A percentile compares a stretch with the other conserved stretches of the same genome.
Evolutionary conservation across 2,888 invertebrate genomes (phyloP).

Genomic region (Pollenia amentaria): DNA sequence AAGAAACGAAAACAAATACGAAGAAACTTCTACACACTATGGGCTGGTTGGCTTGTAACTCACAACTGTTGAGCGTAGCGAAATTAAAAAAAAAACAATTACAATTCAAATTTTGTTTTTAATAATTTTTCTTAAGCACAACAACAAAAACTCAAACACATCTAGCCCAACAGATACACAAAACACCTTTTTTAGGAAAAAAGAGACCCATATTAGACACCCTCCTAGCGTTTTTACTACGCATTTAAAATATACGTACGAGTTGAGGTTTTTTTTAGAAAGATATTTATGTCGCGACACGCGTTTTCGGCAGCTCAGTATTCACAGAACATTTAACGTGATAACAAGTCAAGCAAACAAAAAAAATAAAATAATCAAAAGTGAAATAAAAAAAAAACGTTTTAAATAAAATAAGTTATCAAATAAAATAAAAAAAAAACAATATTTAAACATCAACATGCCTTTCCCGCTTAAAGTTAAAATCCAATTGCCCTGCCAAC

Average conservation of each 20-base stretch:
- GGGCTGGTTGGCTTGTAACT: slow-evolving; percentile 20
- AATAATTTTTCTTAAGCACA: slow-evolving; percentile 30
- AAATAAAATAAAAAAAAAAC: slow-evolving; percentile 8
- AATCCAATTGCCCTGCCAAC: slow-evolving; percentile 83
- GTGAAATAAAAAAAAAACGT: slow-evolving; percentile 18
- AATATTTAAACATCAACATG: slow-evolving; percentile 72
- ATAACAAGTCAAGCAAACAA: slow-evolving; percentile 49
- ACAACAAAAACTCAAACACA: slow-evolving; percentile 42
- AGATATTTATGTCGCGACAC: slow-evolving; percentile 51
- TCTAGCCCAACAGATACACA: slow-evolving; percentile 12
- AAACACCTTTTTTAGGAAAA: slow-evolving; percentile 19
- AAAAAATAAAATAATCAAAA: slow-evolving; percentile 20
- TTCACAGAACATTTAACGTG: slow-evolving; percentile 53
- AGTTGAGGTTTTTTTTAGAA: slow-evolving; percentile 1
- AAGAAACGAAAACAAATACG: slow-evolving; percentile 32
- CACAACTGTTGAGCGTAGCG: slow-evolving; percentile 31
- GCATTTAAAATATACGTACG: background rate
- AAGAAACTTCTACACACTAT: slow-evolving; percentile 26
- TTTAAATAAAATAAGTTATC: slow-evolving; percentile 47
- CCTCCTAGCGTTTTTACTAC: slow-evolving; percentile 27
- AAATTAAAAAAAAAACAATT: slow-evolving; percentile 45
- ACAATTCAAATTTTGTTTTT: slow-evolving; percentile 35
- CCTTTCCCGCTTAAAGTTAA: slow-evolving; percentile 83
- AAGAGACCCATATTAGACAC: slow-evolving; percentile 13
- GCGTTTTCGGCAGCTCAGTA: slow-evolving; percentile 58